Evolutionary conservation across 2,888 invertebrate genomes (phyloP), one percentile per base, ranked within the genome.

Genomic region (Priocnemis perturbator): DNA sequence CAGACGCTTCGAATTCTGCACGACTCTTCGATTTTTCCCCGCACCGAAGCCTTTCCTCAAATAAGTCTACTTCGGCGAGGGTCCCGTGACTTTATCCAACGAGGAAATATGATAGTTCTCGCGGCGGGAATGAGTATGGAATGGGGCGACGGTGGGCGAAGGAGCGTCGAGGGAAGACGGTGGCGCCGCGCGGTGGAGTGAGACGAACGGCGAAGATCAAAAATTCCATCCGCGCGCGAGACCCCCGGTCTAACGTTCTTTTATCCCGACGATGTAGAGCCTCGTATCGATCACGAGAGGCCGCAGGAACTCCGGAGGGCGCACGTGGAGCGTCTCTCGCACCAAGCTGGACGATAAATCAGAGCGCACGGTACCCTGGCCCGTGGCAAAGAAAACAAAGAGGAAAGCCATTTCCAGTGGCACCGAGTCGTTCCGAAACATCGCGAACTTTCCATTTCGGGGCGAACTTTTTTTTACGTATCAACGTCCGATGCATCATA

Each of bases 241-340:
- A 73, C 76, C 81, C 79, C 77, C 69, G 74, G 75, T 57, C 50
- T 50, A 77, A 69, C 62, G 70, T 71, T 69, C 66, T 63, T 68
- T 70, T 64, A 61, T 74, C 60, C 64, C 60, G 65, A 57, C 65
- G 72, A 67, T 67, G 59, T 58, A 61, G 68, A 65, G 71, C 76
- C 71, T 61, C 70, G 72, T 79, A 83, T 83, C 81, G 74, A 79
- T 81, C 82, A 82, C 73, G 62, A 57, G 63, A 45, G 69, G 67
- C 72, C 60, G 11, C 37, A 37, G 37, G 37, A 37, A 37, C 66
- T 50, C 44, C 14, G 64, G 74, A 64, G 68, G 67, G 26, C 53
- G 56, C 37, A 37, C 37, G 37, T 37, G 37, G 37, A 37, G 3
- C 26, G 26, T 26, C 5, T 5, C 37, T 37, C 37, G 26, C 3